Conservation (phyloP, 2,888 invertebrate genomes). For the Drosophila nr. perissopoda region DNA sequence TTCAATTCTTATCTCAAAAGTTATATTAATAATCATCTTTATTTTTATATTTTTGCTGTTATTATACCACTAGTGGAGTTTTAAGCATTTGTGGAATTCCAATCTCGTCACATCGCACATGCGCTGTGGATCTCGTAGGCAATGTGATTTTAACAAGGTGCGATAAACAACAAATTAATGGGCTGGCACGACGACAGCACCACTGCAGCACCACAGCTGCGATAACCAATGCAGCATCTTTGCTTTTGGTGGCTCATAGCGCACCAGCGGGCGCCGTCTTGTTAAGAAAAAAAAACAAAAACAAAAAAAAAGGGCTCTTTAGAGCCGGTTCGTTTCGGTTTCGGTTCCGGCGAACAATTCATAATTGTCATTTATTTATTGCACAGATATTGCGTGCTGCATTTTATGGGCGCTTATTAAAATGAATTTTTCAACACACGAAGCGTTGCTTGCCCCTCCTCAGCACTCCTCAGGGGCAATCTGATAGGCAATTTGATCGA, state of each 20-base stretch:
- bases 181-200: constrained; percentile 71
- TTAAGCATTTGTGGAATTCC: constrained; percentile 48
- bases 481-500: constrained; percentile 83
- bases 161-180: constrained; percentile 84
- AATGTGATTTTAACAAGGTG: constrained; percentile 84
- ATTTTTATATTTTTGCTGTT: neutral
- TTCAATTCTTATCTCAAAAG: neutral
- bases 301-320: constrained; percentile 39
- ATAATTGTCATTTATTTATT: constrained; percentile 85
- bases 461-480: constrained; percentile 43
- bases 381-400: constrained; percentile 75
- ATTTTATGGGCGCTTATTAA: constrained; percentile 84
- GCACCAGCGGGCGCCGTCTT: constrained; percentile 70
- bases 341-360: constrained; percentile 76
- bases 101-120: constrained; percentile 12
- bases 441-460: neutral
- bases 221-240: constrained; percentile 7
- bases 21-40: neutral
- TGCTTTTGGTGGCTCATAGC: constrained; percentile 34
- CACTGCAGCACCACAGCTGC: constrained; percentile 29
- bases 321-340: constrained; percentile 3
- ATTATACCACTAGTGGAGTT: neutral
- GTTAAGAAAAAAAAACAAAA: neutral
- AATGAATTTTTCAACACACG: constrained; percentile 80
- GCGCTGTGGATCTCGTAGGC: constrained; percentile 19